Conservation (phyloP, 2,888 invertebrate genomes). For the Petrophora chlorosata region DNA sequence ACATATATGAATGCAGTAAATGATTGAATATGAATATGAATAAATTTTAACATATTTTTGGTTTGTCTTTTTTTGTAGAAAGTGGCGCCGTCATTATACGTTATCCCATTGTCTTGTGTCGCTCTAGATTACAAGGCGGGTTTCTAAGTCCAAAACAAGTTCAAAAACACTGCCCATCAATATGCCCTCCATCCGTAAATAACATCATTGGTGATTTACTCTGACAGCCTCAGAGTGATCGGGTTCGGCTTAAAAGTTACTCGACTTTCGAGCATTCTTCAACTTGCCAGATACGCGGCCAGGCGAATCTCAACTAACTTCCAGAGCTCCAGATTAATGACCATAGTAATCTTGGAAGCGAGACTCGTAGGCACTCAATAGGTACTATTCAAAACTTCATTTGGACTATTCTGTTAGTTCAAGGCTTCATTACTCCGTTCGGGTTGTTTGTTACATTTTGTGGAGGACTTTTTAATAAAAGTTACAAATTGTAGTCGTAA, state of each 20-base stretch:
- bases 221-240: conserved; percentile 3
- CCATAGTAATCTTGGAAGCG: conserved; percentile 19
- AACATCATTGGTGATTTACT: conserved; percentile 1
- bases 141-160: no score
- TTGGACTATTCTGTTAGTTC: conserved; percentile 17
- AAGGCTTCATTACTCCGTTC: conserved; percentile 7
- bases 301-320: conserved; percentile 23
- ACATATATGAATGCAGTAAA: no score
- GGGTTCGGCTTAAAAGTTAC: conserved; percentile 24
- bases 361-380: conserved; percentile 19
- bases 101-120: no score
- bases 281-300: conserved; percentile 23
- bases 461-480: neutral
- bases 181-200: neutral
- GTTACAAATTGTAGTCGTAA: neutral
- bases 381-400: conserved; percentile 28
- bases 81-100: no score
- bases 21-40: no score
- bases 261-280: conserved; percentile 24
- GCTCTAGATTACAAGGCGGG: no score
- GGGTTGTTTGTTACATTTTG: conserved; percentile 3
- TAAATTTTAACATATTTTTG: no score
- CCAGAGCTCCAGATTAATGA: conserved; percentile 20
- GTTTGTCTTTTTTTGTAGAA: no score
- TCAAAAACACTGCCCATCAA: neutral